Conservation (phyloP, 2,113 vertebrate genomes). For the Scomber japonicus region DNA sequence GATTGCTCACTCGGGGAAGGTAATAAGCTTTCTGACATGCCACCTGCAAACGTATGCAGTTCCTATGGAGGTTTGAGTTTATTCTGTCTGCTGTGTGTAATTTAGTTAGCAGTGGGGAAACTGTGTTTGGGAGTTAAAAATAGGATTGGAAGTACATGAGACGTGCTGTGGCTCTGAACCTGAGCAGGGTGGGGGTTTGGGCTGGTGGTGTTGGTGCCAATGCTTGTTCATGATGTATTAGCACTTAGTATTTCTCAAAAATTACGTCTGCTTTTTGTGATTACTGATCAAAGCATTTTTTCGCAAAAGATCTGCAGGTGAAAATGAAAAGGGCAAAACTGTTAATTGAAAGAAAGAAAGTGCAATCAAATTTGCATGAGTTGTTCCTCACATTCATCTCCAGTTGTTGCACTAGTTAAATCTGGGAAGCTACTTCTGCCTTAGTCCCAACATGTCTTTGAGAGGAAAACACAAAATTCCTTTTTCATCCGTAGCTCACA, state of each 20-base stretch:
- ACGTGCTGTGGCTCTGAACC: conserved; percentile 56
- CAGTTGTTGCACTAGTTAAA: conserved; percentile 27
- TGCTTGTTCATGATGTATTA: conserved; percentile 25
- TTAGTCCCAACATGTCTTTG: conserved; percentile 49
- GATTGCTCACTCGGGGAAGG: conserved; percentile 74
- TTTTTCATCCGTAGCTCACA: conserved; percentile 40
- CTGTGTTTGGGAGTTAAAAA: conserved; percentile 80
- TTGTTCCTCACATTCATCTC: conserved; percentile 6
- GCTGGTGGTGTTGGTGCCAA: conserved; percentile 29
- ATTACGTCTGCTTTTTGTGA: conserved; percentile 2
- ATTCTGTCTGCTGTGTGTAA: conserved; percentile 61
- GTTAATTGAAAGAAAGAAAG: background rate
- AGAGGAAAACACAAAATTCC: conserved; percentile 31
- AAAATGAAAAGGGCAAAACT: background rate
- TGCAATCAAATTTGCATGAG: background rate
- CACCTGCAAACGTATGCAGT: conserved; percentile 31
- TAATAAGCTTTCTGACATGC: conserved; percentile 70
- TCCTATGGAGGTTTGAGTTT: conserved; percentile 48
- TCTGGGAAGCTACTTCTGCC: background rate
- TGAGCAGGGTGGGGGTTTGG: conserved; percentile 51
- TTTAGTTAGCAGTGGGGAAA: conserved; percentile 62
- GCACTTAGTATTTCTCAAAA: background rate
- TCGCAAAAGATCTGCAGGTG: background rate
- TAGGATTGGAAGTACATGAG: conserved; percentile 75
- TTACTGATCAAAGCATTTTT: conserved; percentile 14